Evolutionary conservation across 2,888 invertebrate species (phyloP), one percentile per base, ranked within the genome.

Genomic region (Iphiclides podalirius): DNA sequence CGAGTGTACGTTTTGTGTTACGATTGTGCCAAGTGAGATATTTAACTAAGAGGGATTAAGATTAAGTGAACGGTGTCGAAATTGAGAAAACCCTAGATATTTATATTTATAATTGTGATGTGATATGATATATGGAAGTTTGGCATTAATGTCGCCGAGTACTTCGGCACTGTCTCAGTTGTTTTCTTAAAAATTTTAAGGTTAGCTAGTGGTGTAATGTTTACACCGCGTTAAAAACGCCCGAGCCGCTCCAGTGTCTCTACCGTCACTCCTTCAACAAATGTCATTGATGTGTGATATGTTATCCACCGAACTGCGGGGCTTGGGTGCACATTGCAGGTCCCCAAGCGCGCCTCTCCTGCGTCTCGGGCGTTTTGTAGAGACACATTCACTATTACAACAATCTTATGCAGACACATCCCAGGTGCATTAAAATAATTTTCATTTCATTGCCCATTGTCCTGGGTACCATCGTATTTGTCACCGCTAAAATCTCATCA

Each of bases 1-100:
- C 72, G 72, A 74, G 74, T 77, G 78, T 79, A 79, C 77, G 75
- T 77, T 79, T 84, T 83, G 79, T 77, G 80, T 85, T 83, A 76
- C 76, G 75, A 77, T 82, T 85, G 88, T 88, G 88, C 87, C 88
- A 86, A 88, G 85, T 84, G 85, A 85, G 83, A 83, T 87, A 79
- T 82, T 83, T 82, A 76, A 79, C 64, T 79, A 79, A 77, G 83
- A 79, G 77, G 81, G 72, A 75, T 82, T 86, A 87, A 88, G 85
- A 78, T 85, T 85, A 87, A 87, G 84, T 88, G 86, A 78, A 81
- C 76, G 72, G 82, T 85, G 83, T 86, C 85, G 85, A 86, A 87
- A 84, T 87, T 85, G 76, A 79, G 73, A 70, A 75, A 75, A 81
- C 76, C 72, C 76, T 82, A 82, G 78, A 77, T 83, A 75, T 84